Percentiles rank a stretch among this genome's conserved stretches.
Conservation (phyloP, 1,140 invertebrate species). For the Heterodera carotae region DNA sequence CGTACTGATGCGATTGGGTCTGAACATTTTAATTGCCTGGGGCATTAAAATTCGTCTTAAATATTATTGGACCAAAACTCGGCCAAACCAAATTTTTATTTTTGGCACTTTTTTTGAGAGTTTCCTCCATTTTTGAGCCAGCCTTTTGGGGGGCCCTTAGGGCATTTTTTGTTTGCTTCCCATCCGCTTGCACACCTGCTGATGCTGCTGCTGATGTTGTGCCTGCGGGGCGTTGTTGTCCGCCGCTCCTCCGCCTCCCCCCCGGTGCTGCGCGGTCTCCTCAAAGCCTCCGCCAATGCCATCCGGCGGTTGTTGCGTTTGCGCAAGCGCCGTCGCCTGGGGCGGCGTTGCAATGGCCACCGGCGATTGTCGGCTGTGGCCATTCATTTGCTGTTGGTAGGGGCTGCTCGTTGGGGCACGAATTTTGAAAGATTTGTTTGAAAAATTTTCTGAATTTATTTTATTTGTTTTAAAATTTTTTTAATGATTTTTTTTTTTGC, state of each 20-base stretch:
- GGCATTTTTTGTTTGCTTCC: too few species aligned
- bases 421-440: not conserved
- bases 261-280: not conserved
- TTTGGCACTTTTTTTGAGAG: too few species aligned
- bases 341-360: not conserved
- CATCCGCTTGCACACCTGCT: too few species aligned
- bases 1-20: not conserved
- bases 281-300: not conserved
- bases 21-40: not conserved
- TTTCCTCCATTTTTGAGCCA: too few species aligned
- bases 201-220: too few species aligned
- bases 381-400: slow-evolving; percentile 3
- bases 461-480: not conserved
- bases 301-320: not conserved
- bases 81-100: too few species aligned
- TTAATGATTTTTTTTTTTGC: not conserved
- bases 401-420: not conserved
- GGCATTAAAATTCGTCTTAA: too few species aligned
- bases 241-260: too few species aligned
- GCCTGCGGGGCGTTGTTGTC: not conserved
- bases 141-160: too few species aligned
- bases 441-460: not conserved
- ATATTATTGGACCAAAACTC: too few species aligned
- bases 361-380: not conserved
- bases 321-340: not conserved